phyloP scores from a whole-genome alignment of 2,888 invertebrate species.

The Pheosia gnoma region DNA sequence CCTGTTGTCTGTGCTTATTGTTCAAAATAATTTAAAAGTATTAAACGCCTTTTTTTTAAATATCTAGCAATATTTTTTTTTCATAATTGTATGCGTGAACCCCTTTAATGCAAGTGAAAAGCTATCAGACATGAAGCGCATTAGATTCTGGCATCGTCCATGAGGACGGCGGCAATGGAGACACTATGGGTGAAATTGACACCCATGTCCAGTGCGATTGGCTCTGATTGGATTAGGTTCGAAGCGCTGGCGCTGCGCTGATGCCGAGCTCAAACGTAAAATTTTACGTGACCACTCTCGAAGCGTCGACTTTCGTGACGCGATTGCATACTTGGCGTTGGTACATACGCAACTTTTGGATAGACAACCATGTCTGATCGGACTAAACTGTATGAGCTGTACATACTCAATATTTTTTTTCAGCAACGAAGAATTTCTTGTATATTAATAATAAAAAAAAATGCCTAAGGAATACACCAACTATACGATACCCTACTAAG shows the following conservation, averaged over 20 bases:
- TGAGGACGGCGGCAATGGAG: conserved; percentile 40
- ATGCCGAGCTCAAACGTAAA: conserved; percentile 78
- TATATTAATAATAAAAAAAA: too few relatives aligned
- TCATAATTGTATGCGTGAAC: background rate
- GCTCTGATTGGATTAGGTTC: conserved; percentile 80
- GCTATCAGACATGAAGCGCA: conserved; percentile 9
- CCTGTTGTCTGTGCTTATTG: too few relatives aligned
- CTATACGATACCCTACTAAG: too few relatives aligned
- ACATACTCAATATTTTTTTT: too few relatives aligned
- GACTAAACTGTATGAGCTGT: too few relatives aligned
- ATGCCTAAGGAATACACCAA: too few relatives aligned
- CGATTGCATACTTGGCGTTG: conserved; percentile 63
- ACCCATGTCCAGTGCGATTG: conserved; percentile 73
- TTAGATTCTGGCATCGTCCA: conserved; percentile 28
- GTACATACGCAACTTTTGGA: background rate
- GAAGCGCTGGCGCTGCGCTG: conserved; percentile 72
- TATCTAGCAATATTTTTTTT: too few relatives aligned
- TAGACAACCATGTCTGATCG: background rate
- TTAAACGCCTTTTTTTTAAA: too few relatives aligned
- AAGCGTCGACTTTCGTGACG: conserved; percentile 71
- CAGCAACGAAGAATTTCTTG: too few relatives aligned
- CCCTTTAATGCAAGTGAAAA: background rate
- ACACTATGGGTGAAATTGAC: conserved; percentile 70
- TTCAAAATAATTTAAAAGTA: too few relatives aligned
- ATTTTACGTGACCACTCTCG: conserved; percentile 83